Evolutionary conservation across 2,113 vertebrate genomes (phyloP), one percentile per base, ranked within the genome.

Genomic region (Tylochromis polylepis): DNA sequence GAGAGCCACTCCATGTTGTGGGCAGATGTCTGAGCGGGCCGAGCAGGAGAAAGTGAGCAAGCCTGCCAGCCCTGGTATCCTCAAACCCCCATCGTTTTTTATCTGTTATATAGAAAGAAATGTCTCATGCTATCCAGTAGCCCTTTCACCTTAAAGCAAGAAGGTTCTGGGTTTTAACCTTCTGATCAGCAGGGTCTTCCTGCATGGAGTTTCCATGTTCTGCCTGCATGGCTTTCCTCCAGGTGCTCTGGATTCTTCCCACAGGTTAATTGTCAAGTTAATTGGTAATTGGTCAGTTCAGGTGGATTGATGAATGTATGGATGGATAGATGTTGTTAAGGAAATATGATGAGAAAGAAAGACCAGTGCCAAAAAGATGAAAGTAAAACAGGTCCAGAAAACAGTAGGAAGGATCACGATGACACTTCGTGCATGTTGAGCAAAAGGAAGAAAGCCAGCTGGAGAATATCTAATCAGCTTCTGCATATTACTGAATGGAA

Each of bases 1-100:
- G 65, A 70, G 65, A 87, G 87, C 65, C 24, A 12, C 83, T 89
- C 75, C 90, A 94, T 95, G 93, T 94, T 95, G 93, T 89, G 55
- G 81, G 60, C 93, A 95, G 94, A 95, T 94, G 95, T 94, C 36
- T 91, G 79, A 75, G 70, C 11, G 27, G 46, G 9, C 49, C 29
- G 31, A 88, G 75, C 4, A 31, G 85, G 87, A 88, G 93, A 91
- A 84, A 89, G 87, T 86, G 38, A 90, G 49, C 5, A 18, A 27
- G 31, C n/a, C 79, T 72, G 57, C 38, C 75, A 79, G 79, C 15
- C n/a, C 27, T 65, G 60, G 58, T 43, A 62, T 72, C 82, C 58
- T 57, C 11, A 9, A 15, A 84, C 51, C 46, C 65, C 36, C 59
- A 3, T 18, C 11, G 3, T 81, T 51, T 83, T 72, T 31, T 79